A percentile compares a stretch with the other conserved stretches of the same genome.
Evolutionary conservation across 2,888 invertebrate species (phyloP).

Genomic region (Alcis repandata): DNA sequence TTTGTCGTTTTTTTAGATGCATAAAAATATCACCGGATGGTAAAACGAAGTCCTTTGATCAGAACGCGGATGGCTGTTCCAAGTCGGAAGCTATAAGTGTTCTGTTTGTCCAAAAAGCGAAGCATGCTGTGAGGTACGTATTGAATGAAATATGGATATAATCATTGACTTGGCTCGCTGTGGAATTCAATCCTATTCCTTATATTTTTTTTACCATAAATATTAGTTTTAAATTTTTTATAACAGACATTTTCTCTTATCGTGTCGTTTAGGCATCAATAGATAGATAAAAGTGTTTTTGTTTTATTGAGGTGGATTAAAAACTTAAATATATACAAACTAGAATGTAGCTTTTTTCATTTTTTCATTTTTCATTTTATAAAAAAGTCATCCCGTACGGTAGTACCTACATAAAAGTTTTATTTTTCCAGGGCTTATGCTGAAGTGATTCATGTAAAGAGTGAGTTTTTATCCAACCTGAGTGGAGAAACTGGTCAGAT

Average conservation of each 20-base stretch:
- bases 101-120: conserved; percentile 88
- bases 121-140: conserved; percentile 58
- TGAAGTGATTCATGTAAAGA: conserved; percentile 89
- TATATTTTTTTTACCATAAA: too few species aligned
- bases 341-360: too few species aligned
- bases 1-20: conserved; percentile 46
- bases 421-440: conserved; percentile 83
- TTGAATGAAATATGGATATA: neutral
- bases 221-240: too few species aligned
- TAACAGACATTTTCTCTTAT: too few species aligned
- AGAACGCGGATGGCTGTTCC: conserved; percentile 89
- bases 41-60: conserved; percentile 93
- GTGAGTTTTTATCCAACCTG: conserved; percentile 82
- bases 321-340: too few species aligned
- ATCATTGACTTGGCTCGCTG: neutral
- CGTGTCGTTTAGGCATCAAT: too few species aligned
- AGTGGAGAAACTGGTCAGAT: conserved; percentile 83
- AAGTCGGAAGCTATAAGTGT: conserved; percentile 90
- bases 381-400: too few species aligned
- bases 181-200: neutral
- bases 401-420: too few species aligned
- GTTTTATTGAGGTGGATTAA: too few species aligned
- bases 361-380: too few species aligned
- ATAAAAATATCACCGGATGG: conserved; percentile 90
- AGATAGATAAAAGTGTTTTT: too few species aligned